Evolutionary conservation across 2,888 invertebrate genomes (phyloP), one percentile per base, ranked within the genome.

Genomic region (Rapana venosa): DNA sequence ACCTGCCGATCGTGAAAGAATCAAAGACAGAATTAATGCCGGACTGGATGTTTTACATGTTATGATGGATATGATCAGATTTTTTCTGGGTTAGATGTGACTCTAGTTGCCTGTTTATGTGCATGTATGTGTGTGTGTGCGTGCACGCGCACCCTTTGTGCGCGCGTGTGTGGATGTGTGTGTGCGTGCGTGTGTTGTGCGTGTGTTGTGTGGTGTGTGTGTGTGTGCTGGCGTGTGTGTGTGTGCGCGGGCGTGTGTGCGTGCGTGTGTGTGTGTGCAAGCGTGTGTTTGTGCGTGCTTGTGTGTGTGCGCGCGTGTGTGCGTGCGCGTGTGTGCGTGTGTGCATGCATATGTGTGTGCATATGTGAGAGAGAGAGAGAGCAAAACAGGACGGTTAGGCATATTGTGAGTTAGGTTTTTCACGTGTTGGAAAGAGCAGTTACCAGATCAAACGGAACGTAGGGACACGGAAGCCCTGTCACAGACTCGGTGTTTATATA

Each of bases 41-140:
- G 58, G 8, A 15, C 15, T 58, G 15, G 58, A 15, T 13, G 11
- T 11, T 56, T 47, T 1, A 8, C 32, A 2, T n/a, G 32, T 35
- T 84, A 0, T 13, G 36, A 84, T 6, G 11, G 58, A 66, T 66
- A 47, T 83, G 36, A 30, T 32, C 35, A 66, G n/a, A n/a, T n/a
- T n/a, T n/a, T 66, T 83, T 15, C 61, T 11, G n/a, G 22, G 8
- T 15, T 66, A 77, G 36, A 77, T 86, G 47, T 35, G 11, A 35
- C 5, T 35, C 6, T 83, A 58, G 47, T 87, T n/a, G 70, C 70
- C 35, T 87, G 70, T 87, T 26, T 87, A 35, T 87, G 58, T 87
- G 26, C 70, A 17, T 87, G 26, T 87, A n/a, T 87, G 70, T 87
- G 85, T 70, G 58, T 87, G 70, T 87, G 58, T 87, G 70, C 70